Percentiles rank a stretch among this genome's conserved stretches.
These are phyloP conservation scores for Neelides folsomi DNA, from an alignment of 2,888 invertebrate genomes.

Conservation along the genomic window DNA sequence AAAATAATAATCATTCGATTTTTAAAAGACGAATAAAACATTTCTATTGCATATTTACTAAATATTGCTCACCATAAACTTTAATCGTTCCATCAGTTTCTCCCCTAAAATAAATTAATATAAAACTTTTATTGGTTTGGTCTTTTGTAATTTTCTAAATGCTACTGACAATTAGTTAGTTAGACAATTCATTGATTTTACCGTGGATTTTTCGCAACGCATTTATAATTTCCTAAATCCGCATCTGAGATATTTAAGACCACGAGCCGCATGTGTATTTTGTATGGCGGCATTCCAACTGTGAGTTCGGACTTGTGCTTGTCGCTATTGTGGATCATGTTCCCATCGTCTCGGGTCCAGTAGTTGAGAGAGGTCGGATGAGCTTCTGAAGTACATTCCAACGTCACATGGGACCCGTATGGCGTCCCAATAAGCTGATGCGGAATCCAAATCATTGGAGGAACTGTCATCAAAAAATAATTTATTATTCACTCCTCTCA, in stretches of 20 bases:
- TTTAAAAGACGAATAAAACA: not conserved
- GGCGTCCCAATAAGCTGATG: conserved; percentile 79
- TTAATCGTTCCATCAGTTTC: conserved; percentile 81
- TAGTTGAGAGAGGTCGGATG: conserved; percentile 81
- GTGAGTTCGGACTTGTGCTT: conserved; percentile 58
- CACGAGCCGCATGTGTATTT: conserved; percentile 73
- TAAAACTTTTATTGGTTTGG: too few relatives aligned
- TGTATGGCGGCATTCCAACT: conserved; percentile 57
- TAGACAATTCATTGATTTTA: too few relatives aligned
- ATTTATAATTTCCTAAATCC: conserved; percentile 53
- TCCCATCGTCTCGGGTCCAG: conserved; percentile 74
- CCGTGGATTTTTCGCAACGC: conserved; percentile 72
- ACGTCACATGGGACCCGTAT: conserved; percentile 63
- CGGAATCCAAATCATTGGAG: conserved; percentile 83
- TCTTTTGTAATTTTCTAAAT: too few relatives aligned
- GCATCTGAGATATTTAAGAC: conserved; percentile 57
- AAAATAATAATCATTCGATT: too few relatives aligned
- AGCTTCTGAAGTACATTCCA: conserved; percentile 81
- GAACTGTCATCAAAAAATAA: conserved; percentile 49
- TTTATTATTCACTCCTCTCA: conserved; percentile 19
- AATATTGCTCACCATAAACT: conserved; percentile 63
- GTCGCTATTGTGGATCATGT: conserved; percentile 72
- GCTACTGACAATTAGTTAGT: too few relatives aligned
- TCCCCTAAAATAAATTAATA: conserved; percentile 35
- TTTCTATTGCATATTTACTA: not conserved